Conservation (phyloP, 2,888 invertebrate genomes). For the Amphimallon solstitiale region DNA sequence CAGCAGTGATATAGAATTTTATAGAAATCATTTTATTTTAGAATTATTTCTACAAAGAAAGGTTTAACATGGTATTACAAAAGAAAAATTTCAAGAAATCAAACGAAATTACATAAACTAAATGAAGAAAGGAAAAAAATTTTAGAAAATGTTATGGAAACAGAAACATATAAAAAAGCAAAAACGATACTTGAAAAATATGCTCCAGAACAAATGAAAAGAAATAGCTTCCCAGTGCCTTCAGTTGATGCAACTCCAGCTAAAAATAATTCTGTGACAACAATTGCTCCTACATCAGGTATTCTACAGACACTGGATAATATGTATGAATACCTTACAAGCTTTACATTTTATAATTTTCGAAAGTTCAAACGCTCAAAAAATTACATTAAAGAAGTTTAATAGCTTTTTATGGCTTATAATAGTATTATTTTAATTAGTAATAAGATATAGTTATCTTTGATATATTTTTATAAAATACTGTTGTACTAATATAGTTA, state of each 20-base stretch:
- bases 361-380: slow-evolving; percentile 16
- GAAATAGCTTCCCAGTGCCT: slow-evolving; percentile 44
- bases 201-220: slow-evolving; percentile 72
- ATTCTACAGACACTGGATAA: slow-evolving; percentile 22
- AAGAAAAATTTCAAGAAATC: slow-evolving; percentile 81
- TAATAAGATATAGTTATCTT: too few species aligned
- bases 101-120: slow-evolving; percentile 75
- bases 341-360: neutral
- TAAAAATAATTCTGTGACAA: slow-evolving; percentile 26
- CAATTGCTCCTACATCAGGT: slow-evolving; percentile 35
- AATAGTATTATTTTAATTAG: neutral
- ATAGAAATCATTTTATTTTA: slow-evolving; percentile 56
- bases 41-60: slow-evolving; percentile 81
- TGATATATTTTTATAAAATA: too few species aligned
- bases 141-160: slow-evolving; percentile 96
- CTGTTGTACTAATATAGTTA: too few species aligned
- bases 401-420: neutral
- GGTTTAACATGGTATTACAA: slow-evolving; percentile 90
- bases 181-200: slow-evolving; percentile 89
- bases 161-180: slow-evolving; percentile 95
- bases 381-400: slow-evolving; percentile 12
- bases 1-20: neutral
- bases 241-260: slow-evolving; percentile 33
- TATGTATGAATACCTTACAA: slow-evolving; percentile 10
- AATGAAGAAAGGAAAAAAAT: slow-evolving; percentile 87